Evolutionary conservation across 2,113 vertebrate species (phyloP).

Genomic region (Picathartes gymnocephalus): DNA sequence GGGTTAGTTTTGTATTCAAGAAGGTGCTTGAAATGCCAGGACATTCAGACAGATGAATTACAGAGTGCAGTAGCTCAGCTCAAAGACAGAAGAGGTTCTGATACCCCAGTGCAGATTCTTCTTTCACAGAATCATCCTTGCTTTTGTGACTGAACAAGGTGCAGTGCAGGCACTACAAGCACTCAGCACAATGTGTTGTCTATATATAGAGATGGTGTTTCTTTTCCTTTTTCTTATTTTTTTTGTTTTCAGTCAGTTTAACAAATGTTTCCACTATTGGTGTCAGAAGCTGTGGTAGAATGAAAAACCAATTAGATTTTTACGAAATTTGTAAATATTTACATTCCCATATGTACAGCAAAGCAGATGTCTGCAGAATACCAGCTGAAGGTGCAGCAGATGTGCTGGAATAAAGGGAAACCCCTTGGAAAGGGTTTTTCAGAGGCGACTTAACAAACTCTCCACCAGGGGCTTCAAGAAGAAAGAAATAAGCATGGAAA

Average conservation of each 20-base stretch:
- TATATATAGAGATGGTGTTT: background rate
- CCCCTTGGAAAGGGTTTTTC: background rate
- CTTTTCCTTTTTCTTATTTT: background rate
- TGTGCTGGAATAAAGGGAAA: background rate
- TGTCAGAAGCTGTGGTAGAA: background rate
- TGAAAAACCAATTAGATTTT: background rate
- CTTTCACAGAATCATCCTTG: background rate
- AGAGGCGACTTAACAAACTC: background rate
- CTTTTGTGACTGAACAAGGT: background rate
- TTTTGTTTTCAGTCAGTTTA: background rate
- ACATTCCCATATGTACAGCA: background rate
- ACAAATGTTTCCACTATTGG: background rate
- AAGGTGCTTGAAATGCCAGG: background rate
- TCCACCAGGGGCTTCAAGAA: background rate
- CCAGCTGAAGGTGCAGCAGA: background rate
- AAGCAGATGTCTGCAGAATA: background rate
- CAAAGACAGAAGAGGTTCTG: background rate
- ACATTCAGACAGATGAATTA: background rate
- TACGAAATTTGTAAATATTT: background rate
- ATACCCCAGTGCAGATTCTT: background rate
- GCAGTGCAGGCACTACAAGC: background rate
- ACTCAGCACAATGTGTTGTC: background rate
- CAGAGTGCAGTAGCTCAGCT: background rate
- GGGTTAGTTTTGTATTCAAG: background rate
- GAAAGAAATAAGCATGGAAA: background rate